Evolutionary conservation across 2,888 invertebrate species (phyloP).

Genomic region (Ormia ochracea): DNA sequence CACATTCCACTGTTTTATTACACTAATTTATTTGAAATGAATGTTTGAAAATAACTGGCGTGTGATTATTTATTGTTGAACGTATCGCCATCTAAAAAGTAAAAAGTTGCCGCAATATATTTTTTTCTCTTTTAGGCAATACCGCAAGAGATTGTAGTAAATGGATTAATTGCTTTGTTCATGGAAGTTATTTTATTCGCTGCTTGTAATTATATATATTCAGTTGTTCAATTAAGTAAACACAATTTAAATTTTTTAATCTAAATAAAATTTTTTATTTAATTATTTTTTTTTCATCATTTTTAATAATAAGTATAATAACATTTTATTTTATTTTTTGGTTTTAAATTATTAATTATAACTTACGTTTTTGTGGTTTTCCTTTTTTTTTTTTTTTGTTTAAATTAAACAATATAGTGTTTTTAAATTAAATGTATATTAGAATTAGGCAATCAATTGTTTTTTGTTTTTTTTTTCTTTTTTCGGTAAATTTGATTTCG

Average conservation of each 20-base stretch:
- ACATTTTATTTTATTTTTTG: constrained; percentile 67
- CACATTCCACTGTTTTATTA: no score
- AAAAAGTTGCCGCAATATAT: no score
- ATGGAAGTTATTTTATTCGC: no score
- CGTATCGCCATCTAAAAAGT: no score
- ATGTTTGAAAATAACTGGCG: no score
- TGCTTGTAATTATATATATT: no score
- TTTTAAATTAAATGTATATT: constrained; percentile 63
- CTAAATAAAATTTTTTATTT: constrained; percentile 76
- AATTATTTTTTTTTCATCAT: constrained; percentile 67
- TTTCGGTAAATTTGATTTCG: constrained; percentile 56
- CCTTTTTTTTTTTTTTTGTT: constrained; percentile 60
- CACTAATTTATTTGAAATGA: no score
- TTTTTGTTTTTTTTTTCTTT: constrained; percentile 53
- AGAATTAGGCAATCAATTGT: constrained; percentile 73
- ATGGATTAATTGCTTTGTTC: no score
- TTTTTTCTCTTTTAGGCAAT: no score
- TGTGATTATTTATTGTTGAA: no score
- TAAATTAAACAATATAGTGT: constrained; percentile 59
- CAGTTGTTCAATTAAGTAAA: no score
- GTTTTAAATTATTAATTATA: constrained; percentile 62
- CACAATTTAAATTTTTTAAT: constrained; percentile 66
- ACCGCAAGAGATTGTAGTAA: no score
- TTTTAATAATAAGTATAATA: constrained; percentile 73
- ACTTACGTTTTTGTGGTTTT: constrained; percentile 61